Conservation (phyloP, 2,797 vertebrate species). For the Anguilla obscura region DNA sequence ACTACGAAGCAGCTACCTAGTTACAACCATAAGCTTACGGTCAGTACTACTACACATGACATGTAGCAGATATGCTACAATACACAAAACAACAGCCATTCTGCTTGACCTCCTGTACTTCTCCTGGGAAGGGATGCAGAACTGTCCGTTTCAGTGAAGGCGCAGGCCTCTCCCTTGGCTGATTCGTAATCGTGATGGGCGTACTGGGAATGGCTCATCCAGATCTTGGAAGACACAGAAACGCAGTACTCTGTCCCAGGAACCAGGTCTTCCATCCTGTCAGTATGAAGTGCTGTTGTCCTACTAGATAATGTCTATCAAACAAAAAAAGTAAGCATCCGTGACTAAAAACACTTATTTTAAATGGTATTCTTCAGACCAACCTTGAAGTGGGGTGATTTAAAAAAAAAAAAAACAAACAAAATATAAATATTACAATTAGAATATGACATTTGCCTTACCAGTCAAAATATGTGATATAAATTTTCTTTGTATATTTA, state of each 20-base stretch:
- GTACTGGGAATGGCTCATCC: neutral
- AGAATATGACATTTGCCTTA: neutral
- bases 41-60: no score
- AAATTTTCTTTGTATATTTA: no score
- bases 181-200: neutral
- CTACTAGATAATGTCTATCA: neutral
- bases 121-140: neutral
- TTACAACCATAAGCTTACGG: no score
- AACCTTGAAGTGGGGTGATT: neutral
- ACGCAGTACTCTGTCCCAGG: slow-evolving; percentile 15
- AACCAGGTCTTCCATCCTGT: neutral
- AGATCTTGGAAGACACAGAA: neutral
- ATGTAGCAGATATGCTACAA: neutral
- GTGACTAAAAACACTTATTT: neutral
- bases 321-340: neutral
- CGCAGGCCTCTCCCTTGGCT: neutral
- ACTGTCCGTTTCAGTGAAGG: neutral
- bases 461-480: neutral
- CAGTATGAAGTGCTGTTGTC: neutral
- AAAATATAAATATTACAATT: neutral
- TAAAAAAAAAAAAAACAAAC: neutral
- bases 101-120: neutral
- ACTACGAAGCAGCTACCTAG: no score
- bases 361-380: neutral
- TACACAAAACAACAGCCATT: neutral